These are phyloP conservation scores for Lycopodina hypogea DNA, from an alignment of 37 sponge, comb jelly and placozoan species.

Conservation along the genomic window DNA sequence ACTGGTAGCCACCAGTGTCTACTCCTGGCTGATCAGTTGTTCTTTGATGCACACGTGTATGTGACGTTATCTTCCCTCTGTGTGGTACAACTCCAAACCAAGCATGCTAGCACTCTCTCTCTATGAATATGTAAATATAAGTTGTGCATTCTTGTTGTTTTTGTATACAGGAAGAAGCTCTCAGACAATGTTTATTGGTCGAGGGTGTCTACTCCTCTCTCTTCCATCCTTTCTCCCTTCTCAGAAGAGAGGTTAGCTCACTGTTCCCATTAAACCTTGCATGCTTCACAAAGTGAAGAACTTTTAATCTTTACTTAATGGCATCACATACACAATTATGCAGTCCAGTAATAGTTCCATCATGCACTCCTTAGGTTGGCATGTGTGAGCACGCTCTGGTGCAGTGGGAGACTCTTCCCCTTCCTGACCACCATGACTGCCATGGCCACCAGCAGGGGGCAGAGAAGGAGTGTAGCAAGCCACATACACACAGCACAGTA, in stretches of 20 bases:
- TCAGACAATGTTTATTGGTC: neutral
- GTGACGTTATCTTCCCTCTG: no score
- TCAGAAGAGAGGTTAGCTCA: slow-evolving; percentile 48
- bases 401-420: slow-evolving; percentile 14
- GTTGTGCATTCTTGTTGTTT: neutral
- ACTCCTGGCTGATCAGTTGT: no score
- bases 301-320: no score
- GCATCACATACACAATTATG: neutral
- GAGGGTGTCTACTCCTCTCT: slow-evolving; percentile 35
- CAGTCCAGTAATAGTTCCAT: neutral
- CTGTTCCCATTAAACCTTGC: no score
- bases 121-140: no score
- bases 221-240: slow-evolving; percentile 62
- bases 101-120: no score
- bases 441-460: neutral
- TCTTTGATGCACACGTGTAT: no score
- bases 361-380: slow-evolving; percentile 1
- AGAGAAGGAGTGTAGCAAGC: neutral
- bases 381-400: neutral
- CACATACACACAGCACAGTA: no score
- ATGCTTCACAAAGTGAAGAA: no score
- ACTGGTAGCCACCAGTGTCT: no score
- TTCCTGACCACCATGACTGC: slow-evolving; percentile 6
- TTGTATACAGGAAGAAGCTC: neutral
- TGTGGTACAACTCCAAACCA: no score